Conservation (phyloP, 2,888 invertebrate genomes). For the Pinctada fucata region DNA sequence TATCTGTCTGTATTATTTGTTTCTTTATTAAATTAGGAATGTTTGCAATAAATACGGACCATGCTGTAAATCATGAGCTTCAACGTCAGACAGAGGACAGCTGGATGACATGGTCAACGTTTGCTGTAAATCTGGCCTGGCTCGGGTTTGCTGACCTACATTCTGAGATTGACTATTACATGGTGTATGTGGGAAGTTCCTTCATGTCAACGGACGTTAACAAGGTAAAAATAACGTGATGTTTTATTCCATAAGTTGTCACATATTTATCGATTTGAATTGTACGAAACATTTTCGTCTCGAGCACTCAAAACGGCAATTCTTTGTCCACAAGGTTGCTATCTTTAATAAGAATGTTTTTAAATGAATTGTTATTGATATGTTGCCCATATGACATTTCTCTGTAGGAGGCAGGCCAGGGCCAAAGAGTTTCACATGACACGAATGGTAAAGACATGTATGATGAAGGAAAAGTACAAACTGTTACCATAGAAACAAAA, state of each 20-base stretch:
- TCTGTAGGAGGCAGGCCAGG: conserved; percentile 9
- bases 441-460: conserved; percentile 8
- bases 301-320: no score
- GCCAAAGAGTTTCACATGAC: not conserved
- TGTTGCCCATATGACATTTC: not conserved
- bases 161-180: conserved; percentile 43
- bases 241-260: no score
- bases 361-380: no score
- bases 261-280: no score
- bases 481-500: conserved; percentile 25
- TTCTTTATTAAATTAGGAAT: conserved; percentile 26
- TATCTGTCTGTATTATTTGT: no score
- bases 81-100: conserved; percentile 1
- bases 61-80: conserved; percentile 32
- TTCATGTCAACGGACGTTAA: conserved; percentile 43
- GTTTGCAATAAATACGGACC: conserved; percentile 46
- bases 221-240: conserved; percentile 20
- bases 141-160: conserved; percentile 50
- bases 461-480: conserved; percentile 38
- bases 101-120: conserved; percentile 37
- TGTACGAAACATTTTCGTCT: no score
- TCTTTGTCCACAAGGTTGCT: no score
- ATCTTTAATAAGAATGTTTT: no score
- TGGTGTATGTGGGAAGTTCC: conserved; percentile 40
- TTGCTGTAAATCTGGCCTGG: conserved; percentile 42